phyloP scores from a whole-genome alignment of 2,888 invertebrate genomes.

The Pyrrhia umbra region DNA sequence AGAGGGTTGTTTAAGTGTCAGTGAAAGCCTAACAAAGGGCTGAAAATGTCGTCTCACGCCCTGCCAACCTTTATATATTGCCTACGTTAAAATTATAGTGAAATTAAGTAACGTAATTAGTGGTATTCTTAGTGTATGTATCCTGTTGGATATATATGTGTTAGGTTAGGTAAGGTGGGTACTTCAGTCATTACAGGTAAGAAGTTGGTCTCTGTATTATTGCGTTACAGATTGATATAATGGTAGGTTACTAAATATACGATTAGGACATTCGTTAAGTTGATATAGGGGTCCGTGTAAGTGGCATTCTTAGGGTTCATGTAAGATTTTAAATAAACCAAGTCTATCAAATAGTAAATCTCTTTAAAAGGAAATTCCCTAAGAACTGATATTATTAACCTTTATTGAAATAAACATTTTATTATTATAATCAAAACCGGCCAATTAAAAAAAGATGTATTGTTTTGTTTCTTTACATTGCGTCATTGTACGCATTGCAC shows the following conservation, averaged over 20 bases:
- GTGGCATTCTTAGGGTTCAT: neutral
- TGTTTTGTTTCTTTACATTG: too few relatives aligned
- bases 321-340: neutral
- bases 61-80: constrained; percentile 63
- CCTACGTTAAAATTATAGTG: constrained; percentile 34
- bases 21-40: constrained; percentile 67
- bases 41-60: constrained; percentile 64
- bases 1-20: constrained; percentile 70
- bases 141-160: constrained; percentile 40
- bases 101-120: constrained; percentile 55
- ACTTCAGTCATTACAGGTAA: constrained; percentile 9
- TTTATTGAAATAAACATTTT: too few relatives aligned
- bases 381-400: too few relatives aligned
- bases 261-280: neutral
- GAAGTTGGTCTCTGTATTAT: constrained; percentile 22
- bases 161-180: constrained; percentile 32
- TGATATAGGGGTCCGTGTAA: neutral
- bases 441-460: too few relatives aligned
- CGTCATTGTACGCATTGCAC: too few relatives aligned
- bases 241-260: constrained; percentile 29
- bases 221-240: constrained; percentile 24
- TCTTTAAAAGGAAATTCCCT: too few relatives aligned
- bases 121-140: constrained; percentile 50
- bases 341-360: too few relatives aligned
- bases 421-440: too few relatives aligned